Conservation (phyloP, 2,113 vertebrate genomes). For the Archocentrus centrarchus region DNA sequence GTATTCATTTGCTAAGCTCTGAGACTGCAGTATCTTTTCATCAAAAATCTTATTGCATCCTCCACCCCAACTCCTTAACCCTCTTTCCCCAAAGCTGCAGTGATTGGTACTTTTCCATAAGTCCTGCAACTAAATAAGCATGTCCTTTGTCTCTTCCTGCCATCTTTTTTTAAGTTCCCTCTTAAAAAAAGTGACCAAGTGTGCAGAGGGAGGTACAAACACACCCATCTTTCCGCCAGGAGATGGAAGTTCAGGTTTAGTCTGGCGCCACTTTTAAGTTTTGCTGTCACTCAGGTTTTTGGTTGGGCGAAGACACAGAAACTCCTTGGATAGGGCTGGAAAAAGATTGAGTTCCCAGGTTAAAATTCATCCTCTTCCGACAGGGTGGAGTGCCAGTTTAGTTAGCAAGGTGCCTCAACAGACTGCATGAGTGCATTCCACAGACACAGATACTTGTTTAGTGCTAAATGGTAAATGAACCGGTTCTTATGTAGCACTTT, state of each 20-base stretch:
- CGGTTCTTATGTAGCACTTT: too few species aligned
- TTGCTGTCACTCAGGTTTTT: not conserved
- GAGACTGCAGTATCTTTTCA: not conserved
- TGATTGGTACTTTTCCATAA: not conserved
- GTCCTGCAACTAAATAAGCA: not conserved
- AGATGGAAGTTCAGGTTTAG: not conserved
- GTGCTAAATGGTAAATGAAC: not conserved
- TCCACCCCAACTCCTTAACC: not conserved
- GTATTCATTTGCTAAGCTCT: not conserved
- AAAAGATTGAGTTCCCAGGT: too few species aligned
- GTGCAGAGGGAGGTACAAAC: not conserved
- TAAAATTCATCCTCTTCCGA: too few species aligned
- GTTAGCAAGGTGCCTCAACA: not conserved
- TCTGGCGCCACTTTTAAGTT: not conserved
- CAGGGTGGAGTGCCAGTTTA: not conserved
- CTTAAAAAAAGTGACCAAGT: slow-evolving; percentile 3
- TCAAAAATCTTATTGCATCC: not conserved
- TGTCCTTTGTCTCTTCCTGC: not conserved
- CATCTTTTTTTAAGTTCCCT: not conserved
- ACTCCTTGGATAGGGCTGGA: too few species aligned
- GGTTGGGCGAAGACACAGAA: too few species aligned
- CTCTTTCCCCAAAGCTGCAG: not conserved
- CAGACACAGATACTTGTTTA: not conserved
- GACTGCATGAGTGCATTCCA: not conserved
- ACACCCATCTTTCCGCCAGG: not conserved